A percentile compares a stretch with the other conserved stretches of the same genome.
These are phyloP conservation scores for Tiliacea citrago DNA, from an alignment of 2,888 invertebrate species.

Conservation along the genomic window DNA sequence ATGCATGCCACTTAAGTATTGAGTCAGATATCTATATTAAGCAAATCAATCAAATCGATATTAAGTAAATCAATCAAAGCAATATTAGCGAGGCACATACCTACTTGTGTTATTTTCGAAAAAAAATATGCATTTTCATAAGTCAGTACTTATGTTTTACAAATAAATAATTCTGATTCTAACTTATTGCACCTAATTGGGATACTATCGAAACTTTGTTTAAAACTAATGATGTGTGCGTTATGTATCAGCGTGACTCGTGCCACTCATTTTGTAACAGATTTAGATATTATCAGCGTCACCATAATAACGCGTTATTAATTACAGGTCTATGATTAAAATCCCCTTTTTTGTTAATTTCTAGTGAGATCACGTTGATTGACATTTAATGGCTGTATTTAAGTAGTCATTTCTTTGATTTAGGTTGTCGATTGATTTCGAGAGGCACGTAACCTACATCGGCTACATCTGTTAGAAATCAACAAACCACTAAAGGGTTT, in stretches of 20 bases:
- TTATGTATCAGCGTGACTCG: constrained; percentile 36
- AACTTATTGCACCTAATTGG: constrained; percentile 22
- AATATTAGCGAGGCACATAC: not conserved
- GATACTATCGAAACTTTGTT: constrained; percentile 31
- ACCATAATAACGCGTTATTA: constrained; percentile 20
- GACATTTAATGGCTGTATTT: constrained; percentile 15
- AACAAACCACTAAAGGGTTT: constrained; percentile 9
- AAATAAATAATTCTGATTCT: too few relatives aligned
- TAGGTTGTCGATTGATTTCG: constrained; percentile 18
- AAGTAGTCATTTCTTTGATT: constrained; percentile 24
- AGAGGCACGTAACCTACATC: constrained; percentile 12
- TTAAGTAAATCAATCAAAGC: constrained; percentile 1
- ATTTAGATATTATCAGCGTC: constrained; percentile 20
- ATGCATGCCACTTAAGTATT: not conserved
- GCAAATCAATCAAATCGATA: not conserved
- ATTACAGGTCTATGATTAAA: constrained; percentile 12
- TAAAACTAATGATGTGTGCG: constrained; percentile 5
- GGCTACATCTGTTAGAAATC: constrained; percentile 1
- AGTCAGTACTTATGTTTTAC: too few relatives aligned
- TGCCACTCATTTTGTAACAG: constrained; percentile 28
- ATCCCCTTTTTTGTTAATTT: constrained; percentile 19
- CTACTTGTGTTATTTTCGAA: not conserved
- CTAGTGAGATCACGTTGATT: constrained; percentile 15
- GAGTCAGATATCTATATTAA: too few relatives aligned
- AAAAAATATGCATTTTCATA: not conserved